Base-by-base conservation (phyloP, 2,797 vertebrate species). In the Tenualosa thibaudeaui region DNA sequence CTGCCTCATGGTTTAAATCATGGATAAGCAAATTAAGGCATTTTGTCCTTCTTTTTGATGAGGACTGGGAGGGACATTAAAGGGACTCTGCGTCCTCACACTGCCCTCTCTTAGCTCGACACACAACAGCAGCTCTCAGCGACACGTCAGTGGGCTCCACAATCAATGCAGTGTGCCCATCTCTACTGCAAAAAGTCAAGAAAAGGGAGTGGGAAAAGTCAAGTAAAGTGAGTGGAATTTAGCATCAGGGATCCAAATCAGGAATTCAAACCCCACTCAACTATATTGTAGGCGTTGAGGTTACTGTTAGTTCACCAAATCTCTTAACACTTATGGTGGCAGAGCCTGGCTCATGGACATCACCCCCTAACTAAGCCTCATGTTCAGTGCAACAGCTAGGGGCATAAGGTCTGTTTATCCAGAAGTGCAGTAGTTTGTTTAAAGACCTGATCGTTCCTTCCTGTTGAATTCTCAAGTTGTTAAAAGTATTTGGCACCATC, bases 1-100 rank as follows among this genome's bases (percentile, higher is more conserved):
- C 83, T 85, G 83, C 86, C 89, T 90, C 86, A 88, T 91, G 90
- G 88, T 91, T 90, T 91, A 88, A 90, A 90, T 92, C 90, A 91
- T 88, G 90, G 85, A 89, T 87, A 88, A 88, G 86, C 86, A 88
- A 92, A 90, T 90, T 88, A 90, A 90, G 90, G 84, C 83, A 85
- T 88, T 92, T 90, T 89, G 88, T 89, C 90, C 88, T 91, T 89
- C 84, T 86, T 87, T 90, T 89, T 86, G 86, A 90, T 87, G 88
- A 88, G 86, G 82, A 71, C 87, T 84, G 88, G 87, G 85, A 87
- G 82, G 56, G 86, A 89, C 88, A 90, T 90, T 90, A 91, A 90
- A 90, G 82, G 85, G 84, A 83, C 86, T 86, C 85, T 87, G 83
- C 87, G 89, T 91, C 88, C 87, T 86, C 85, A 78, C 53, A 75